Percentiles rank a stretch among this genome's conserved stretches.
Conservation (phyloP, 2,113 vertebrate genomes). For the Genyomyrus donnyi region DNA sequence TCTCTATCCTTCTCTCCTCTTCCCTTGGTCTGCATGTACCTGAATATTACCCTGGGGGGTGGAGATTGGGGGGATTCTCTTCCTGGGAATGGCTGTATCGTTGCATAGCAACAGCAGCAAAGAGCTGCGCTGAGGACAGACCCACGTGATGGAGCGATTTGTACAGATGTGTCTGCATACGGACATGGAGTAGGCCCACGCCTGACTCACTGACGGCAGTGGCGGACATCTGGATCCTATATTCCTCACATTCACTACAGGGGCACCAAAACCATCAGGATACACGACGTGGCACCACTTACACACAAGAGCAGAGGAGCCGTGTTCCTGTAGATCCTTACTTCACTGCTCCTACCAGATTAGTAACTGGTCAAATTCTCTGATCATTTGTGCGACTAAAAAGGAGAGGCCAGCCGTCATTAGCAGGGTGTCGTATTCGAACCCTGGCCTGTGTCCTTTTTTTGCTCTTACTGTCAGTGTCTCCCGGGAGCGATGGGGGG, state of each 20-base stretch:
- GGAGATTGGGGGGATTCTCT: slow-evolving; percentile 23
- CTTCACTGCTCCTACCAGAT: background rate
- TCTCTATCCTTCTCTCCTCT: slow-evolving; percentile 49
- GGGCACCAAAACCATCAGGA: background rate
- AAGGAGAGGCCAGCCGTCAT: background rate
- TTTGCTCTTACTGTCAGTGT: background rate
- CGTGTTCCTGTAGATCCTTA: background rate
- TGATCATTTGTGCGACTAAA: background rate
- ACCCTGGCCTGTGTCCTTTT: background rate
- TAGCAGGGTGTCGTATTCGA: background rate
- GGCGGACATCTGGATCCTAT: background rate
- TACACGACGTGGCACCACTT: background rate
- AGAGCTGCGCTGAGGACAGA: background rate
- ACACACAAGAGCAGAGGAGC: background rate
- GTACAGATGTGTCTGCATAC: background rate
- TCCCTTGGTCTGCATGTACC: slow-evolving; percentile 55
- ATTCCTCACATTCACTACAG: background rate
- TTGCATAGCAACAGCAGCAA: slow-evolving; percentile 38
- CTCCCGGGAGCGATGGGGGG: background rate
- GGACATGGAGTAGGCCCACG: background rate
- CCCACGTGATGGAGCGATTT: background rate
- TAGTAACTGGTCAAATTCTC: background rate
- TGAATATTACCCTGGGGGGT: slow-evolving; percentile 46
- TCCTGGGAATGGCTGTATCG: slow-evolving; percentile 21
- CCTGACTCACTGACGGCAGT: background rate